Evolutionary conservation across 1,140 invertebrate genomes (phyloP), one percentile per base, ranked within the genome.

Genomic region (Pseudoatta argentina): DNA sequence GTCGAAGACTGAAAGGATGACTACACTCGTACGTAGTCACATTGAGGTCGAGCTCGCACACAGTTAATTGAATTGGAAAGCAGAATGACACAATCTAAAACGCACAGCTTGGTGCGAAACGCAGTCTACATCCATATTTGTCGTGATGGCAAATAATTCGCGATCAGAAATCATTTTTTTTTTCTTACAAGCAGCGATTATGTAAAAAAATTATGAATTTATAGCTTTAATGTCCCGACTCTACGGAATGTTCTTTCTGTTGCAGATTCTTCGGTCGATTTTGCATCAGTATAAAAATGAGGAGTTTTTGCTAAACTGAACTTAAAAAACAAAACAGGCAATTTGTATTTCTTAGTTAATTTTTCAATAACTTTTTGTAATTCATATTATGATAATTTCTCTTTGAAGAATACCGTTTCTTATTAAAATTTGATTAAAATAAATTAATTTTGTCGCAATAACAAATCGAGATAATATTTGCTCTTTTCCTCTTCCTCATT

Each of bases 21-120:
- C 66, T 57, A 30, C 61, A 69, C 39, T 77, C 67, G 27, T 75
- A 75, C 24, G 57, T 18, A 72, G 75, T 51, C 27, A 3, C 18
- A 64, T 72, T 12, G 57, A 85, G 27, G 55, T 67, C 63, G 27
- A 18, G 30, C 34, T 59, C 24, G 48, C 59, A 44, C 14, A 34
- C 48, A 30, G 66, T 75, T 53, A 64, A 86, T 89, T 51, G 77
- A 89, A 86, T 89, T 89, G 72, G 77, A 88, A 89, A 86, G 85
- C 53, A 82, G 71, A 89, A 82, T 69, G 55, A 86, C 77, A 83
- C 63, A 57, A 72, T 76, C 55, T 18, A 57, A 39, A 85, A 39
- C 24, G 55, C 71, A 53, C 59, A 55, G 67, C 30, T 39, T 39
- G 55, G 24, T 30, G 53, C 21, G 48, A 81, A 81, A 24, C 64